phyloP scores from a whole-genome alignment of 1,140 invertebrate species.

The Calephelis virginiensis region DNA sequence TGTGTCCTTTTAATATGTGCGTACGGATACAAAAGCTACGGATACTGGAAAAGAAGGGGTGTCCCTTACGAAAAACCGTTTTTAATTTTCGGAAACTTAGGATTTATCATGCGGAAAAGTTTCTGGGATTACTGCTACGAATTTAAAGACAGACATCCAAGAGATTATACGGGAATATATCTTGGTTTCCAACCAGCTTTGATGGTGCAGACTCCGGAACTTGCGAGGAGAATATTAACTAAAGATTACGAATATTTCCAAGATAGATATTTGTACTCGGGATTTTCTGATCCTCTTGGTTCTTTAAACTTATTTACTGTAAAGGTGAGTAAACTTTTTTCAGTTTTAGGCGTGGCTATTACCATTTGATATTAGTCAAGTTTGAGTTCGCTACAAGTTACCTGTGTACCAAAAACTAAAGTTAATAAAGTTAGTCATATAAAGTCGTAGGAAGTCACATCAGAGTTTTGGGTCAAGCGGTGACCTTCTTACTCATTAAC shows the following conservation, averaged over 20 bases:
- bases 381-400: no score
- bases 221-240: slow-evolving; percentile 44
- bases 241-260: slow-evolving; percentile 53
- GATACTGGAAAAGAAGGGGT: slow-evolving; percentile 48
- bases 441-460: no score
- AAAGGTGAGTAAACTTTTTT: slow-evolving; percentile 40
- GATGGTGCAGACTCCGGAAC: slow-evolving; percentile 50
- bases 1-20: slow-evolving; percentile 12
- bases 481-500: no score
- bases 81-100: slow-evolving; percentile 44
- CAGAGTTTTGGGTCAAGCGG: no score
- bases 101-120: slow-evolving; percentile 50
- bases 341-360: background rate
- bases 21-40: slow-evolving; percentile 30
- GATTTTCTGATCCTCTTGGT: slow-evolving; percentile 51
- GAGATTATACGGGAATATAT: slow-evolving; percentile 50
- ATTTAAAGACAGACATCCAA: slow-evolving; percentile 39
- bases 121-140: slow-evolving; percentile 46
- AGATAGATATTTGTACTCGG: slow-evolving; percentile 47
- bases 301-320: slow-evolving; percentile 57
- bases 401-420: no score
- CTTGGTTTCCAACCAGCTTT: slow-evolving; percentile 47
- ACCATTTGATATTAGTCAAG: no score
- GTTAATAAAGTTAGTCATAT: no score
- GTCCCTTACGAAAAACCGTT: slow-evolving; percentile 45